phyloP scores from a whole-genome alignment of 2,888 invertebrate species.

The Baccha elongata region DNA sequence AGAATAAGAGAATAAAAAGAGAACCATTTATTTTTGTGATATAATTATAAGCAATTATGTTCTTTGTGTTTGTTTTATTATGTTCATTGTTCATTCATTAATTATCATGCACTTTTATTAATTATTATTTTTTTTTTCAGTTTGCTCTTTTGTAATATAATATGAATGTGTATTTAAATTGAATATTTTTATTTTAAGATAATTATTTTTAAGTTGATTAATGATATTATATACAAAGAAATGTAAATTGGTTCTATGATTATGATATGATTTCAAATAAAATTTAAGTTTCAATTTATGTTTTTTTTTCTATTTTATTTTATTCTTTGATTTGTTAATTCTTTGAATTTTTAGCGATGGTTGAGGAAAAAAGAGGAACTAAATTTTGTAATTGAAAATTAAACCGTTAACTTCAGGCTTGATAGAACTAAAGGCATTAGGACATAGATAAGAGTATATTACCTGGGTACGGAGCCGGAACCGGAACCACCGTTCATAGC shows the following conservation, averaged over 20 bases:
- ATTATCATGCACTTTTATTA: conserved; percentile 17
- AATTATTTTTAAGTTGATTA: neutral
- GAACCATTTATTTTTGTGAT: conserved; percentile 68
- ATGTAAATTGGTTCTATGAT: conserved; percentile 40
- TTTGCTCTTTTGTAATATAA: conserved; percentile 6
- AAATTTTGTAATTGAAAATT: too few relatives aligned
- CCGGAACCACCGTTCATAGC: too few relatives aligned
- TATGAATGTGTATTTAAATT: conserved; percentile 16
- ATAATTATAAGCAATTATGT: conserved; percentile 65
- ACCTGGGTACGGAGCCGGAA: too few relatives aligned
- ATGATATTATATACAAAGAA: neutral
- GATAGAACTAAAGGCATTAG: too few relatives aligned
- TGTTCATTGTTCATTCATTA: conserved; percentile 26
- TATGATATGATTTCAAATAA: conserved; percentile 47
- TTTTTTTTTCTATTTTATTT: conserved; percentile 17
- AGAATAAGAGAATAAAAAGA: conserved; percentile 35
- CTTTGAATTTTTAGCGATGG: too few relatives aligned
- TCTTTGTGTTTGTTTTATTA: conserved; percentile 35
- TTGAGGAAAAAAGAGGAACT: too few relatives aligned
- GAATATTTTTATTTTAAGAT: conserved; percentile 11
- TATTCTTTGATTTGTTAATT: conserved; percentile 1
- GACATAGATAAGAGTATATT: too few relatives aligned
- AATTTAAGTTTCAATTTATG: conserved; percentile 50
- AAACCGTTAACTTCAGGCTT: too few relatives aligned
- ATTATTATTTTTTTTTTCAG: neutral